Percentiles rank a stretch among this genome's conserved stretches.
Evolutionary conservation across 2,113 vertebrate genomes (phyloP).

Genomic region (Oostethus manadensis): DNA sequence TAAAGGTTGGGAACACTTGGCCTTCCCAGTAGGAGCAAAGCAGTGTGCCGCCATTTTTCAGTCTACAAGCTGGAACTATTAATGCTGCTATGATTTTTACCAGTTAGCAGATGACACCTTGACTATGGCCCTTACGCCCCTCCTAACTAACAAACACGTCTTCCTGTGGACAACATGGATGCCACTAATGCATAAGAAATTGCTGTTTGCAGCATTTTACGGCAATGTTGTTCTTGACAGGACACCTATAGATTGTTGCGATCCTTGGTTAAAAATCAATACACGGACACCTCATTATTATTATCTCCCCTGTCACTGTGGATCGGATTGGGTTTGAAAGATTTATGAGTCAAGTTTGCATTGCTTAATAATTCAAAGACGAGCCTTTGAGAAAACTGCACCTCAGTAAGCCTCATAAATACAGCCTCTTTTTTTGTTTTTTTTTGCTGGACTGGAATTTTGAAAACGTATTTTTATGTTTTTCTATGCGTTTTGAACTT

Average conservation of each 20-base stretch:
- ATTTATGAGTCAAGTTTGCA: slow-evolving; percentile 19
- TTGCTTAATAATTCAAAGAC: slow-evolving; percentile 6
- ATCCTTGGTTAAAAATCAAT: not conserved
- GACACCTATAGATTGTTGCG: not conserved
- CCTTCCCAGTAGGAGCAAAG: too few species aligned
- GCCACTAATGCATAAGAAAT: not conserved
- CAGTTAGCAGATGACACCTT: too few species aligned
- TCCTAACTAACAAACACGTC: too few species aligned
- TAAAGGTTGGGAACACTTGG: too few species aligned
- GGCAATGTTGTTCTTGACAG: not conserved
- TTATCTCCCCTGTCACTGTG: slow-evolving; percentile 8
- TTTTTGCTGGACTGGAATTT: not conserved
- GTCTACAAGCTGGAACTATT: too few species aligned
- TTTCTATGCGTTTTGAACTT: not conserved
- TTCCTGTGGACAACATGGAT: not conserved
- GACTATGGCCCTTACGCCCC: too few species aligned
- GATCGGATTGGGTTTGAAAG: slow-evolving; percentile 7
- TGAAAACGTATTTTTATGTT: not conserved
- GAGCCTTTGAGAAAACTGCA: slow-evolving; percentile 6
- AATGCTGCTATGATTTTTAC: too few species aligned
- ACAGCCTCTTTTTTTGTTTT: not conserved
- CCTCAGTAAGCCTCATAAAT: not conserved
- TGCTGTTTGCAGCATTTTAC: not conserved
- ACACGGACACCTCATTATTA: slow-evolving; percentile 1
- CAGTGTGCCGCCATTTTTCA: too few species aligned